phyloP scores from a whole-genome alignment of 2,888 invertebrate species.

The Agonopterix subpropinquella region DNA sequence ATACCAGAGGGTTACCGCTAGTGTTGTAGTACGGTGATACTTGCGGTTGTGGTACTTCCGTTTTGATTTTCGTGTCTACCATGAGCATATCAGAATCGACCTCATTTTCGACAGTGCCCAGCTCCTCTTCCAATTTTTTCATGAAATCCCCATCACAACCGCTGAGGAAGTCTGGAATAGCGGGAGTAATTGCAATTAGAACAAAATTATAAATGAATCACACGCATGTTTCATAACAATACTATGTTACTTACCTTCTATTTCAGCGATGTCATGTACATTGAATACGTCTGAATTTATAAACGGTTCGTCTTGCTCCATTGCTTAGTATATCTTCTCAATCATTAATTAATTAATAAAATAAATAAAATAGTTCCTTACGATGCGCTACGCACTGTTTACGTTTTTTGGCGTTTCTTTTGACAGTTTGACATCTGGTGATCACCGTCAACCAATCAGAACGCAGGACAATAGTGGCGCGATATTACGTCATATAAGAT shows the following conservation, averaged over 20 bases:
- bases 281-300: slow-evolving; percentile 77
- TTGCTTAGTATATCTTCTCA: slow-evolving; percentile 16
- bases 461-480: slow-evolving; percentile 65
- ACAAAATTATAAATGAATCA: background rate
- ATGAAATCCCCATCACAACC: slow-evolving; percentile 81
- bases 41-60: slow-evolving; percentile 42
- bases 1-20: slow-evolving; percentile 55
- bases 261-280: slow-evolving; percentile 79
- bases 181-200: background rate
- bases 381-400: slow-evolving; percentile 31
- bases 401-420: slow-evolving; percentile 37
- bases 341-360: slow-evolving; percentile 2
- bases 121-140: slow-evolving; percentile 64
- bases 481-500: slow-evolving; percentile 68
- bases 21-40: slow-evolving; percentile 44
- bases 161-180: slow-evolving; percentile 77
- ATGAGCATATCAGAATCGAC: slow-evolving; percentile 39
- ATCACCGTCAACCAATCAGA: slow-evolving; percentile 73
- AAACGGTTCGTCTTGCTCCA: slow-evolving; percentile 58
- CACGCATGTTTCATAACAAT: background rate
- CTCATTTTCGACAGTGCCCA: slow-evolving; percentile 46
- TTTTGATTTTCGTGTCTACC: slow-evolving; percentile 43
- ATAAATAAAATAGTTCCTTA: slow-evolving; percentile 7
- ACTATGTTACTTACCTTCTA: slow-evolving; percentile 75
- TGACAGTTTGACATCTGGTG: slow-evolving; percentile 50